Base-by-base conservation (phyloP, 2,797 vertebrate species). In the Microctenopoma stevenorrisi region DNA sequence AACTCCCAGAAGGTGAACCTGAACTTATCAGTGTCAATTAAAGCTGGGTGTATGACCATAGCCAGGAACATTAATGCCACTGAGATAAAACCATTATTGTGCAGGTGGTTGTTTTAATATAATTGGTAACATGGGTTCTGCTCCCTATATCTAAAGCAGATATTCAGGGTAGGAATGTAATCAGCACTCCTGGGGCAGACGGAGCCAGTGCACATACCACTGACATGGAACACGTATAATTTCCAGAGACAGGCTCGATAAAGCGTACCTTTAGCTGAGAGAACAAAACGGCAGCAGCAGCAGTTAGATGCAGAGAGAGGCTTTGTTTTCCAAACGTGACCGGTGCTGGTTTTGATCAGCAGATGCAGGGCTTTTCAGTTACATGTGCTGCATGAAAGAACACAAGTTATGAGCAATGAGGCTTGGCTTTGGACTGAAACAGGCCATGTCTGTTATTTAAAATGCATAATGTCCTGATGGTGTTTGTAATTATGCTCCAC, bases 361-460 rank as follows among this genome's bases (percentile, higher is more conserved):
- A 55, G 53, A 65, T 56, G 48, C 16, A 22, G 51, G 3, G 2
- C 26, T 26, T 2, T 3, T 0, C 8, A 47, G 30, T 50, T 56
- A 49, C 1, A 6, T 43, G 57, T 57, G 49, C 18, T 58, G 67
- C 37, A 58, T 65, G 25, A 58, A 33, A 40, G n/a, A 52, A 16
- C 7, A 13, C 56, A 57, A 60, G 53, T 37, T 30, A 68, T 70
- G 53, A 64, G 63, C 49, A 55, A 67, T 67, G 47, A 51, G 25
- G 33, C 48, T 37, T 18, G 40, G 59, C 63, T 60, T 40, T 70
- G 44, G 15, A 70, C 58, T 67, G 22, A 33, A 73, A 61, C 63
- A 72, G 50, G 57, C 22, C 57, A 65, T 16, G 60, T 72, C 37
- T 59, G 38, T 76, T 60, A 79, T 69, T 73, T 68, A 49, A 73